Base-by-base conservation (phyloP, 2,888 invertebrate genomes). In the Corbicula japonica region DNA sequence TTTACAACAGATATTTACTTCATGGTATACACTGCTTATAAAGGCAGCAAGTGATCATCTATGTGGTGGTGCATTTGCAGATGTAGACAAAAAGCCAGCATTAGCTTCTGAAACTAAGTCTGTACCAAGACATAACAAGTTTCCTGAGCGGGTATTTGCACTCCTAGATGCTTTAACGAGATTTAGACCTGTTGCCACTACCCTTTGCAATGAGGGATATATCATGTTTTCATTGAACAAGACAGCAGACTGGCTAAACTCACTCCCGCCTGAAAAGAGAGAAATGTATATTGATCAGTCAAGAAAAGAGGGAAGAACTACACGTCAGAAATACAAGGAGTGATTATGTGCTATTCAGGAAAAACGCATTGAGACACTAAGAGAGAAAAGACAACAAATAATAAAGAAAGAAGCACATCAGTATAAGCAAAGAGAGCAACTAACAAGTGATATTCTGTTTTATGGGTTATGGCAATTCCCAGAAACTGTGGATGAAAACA, bases 191-290 rank as follows among this genome's bases (percentile, higher is more conserved):
- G 62, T 56, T 41, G 68, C 75, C 3, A 69, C 75, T 8, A 69
- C 62, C 18, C 23, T 75, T 23, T 69, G 75, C 30, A 75, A 69
- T 62, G 75, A 75, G 41, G 52, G 5, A 12, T 46, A 63, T 46
- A 46, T 75, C 12, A 68, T 68, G 75, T 68, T 69, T 69, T 50
- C 62, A 0, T 38, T 75, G 35, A 75, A 69, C 28, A 75, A 75
- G 50, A 69, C 69, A 34, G 62, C 54, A 8, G 60, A 58, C 10
- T 74, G 74, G 66, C 6, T 66, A 1, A 58, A 48, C 4, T 60
- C 66, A 23, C 50, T 74, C 4, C 10, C 48, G 23, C 10, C 46
- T 46, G 60, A 69, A 34, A 23, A 61, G 15, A 46, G 46, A 38
- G 56, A 41, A 44, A 32, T 23, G 23, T 56, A n/a, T 21, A 26